phyloP scores from a whole-genome alignment of 2,888 invertebrate genomes.

The Hypolimnas misippus region DNA sequence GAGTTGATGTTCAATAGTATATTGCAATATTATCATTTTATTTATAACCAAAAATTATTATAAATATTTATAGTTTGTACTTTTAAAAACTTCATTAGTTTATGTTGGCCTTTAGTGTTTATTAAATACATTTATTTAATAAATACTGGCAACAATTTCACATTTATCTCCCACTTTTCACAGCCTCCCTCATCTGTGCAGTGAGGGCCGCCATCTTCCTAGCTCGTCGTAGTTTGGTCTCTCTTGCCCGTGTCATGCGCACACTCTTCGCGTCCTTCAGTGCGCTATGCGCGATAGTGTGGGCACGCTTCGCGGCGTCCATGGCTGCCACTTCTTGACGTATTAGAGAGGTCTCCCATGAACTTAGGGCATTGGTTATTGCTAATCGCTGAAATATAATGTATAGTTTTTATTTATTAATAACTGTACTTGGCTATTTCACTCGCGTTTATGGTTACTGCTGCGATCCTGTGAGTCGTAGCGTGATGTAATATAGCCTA shows the following conservation, averaged over 20 bases:
- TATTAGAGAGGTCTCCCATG: constrained; percentile 61
- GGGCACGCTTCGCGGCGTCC: constrained; percentile 58
- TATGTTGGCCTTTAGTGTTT: too few relatives aligned
- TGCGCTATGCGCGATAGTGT: constrained; percentile 55
- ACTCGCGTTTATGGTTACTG: too few relatives aligned
- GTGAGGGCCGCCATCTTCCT: constrained; percentile 59
- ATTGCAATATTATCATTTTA: too few relatives aligned
- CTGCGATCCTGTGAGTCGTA: too few relatives aligned
- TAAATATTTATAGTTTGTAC: too few relatives aligned
- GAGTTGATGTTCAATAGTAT: too few relatives aligned
- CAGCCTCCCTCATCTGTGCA: constrained; percentile 61
- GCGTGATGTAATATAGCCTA: too few relatives aligned
- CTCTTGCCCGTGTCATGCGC: constrained; percentile 45
- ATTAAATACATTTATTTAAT: background rate
- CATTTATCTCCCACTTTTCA: constrained; percentile 40
- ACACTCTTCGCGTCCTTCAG: constrained; percentile 53
- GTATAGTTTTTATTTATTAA: background rate
- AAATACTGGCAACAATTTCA: background rate
- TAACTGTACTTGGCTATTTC: too few relatives aligned
- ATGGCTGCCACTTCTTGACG: constrained; percentile 60
- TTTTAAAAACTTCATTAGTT: too few relatives aligned
- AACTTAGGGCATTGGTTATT: constrained; percentile 63
- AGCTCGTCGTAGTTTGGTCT: constrained; percentile 45
- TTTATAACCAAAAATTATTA: too few relatives aligned
- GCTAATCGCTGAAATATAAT: constrained; percentile 60